Conservation (phyloP, 2,888 invertebrate genomes). For the Digitonthophagus gazella region DNA sequence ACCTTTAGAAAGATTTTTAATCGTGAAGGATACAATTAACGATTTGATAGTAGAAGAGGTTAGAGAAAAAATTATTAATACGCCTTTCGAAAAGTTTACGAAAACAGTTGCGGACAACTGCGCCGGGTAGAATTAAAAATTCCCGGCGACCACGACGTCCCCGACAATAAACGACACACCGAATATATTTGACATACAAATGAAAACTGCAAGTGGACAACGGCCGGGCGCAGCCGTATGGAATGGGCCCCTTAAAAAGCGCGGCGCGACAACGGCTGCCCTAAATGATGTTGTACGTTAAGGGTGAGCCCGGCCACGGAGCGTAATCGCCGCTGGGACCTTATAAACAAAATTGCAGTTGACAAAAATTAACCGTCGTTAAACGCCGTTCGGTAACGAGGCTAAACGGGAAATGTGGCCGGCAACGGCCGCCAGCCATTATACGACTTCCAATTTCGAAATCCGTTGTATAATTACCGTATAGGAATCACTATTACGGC, state of each 20-base stretch:
- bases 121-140: constrained; percentile 8
- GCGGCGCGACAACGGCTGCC: constrained; percentile 29
- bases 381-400: constrained; percentile 47
- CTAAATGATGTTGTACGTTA: constrained; percentile 30
- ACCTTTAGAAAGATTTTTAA: neutral
- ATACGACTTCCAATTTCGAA: constrained; percentile 49
- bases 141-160: neutral
- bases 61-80: neutral
- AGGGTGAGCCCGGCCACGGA: constrained; percentile 7
- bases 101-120: constrained; percentile 9
- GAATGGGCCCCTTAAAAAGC: constrained; percentile 22
- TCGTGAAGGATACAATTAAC: neutral
- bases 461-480: constrained; percentile 44
- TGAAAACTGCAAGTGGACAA: constrained; percentile 25
- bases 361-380: constrained; percentile 50
- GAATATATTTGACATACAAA: constrained; percentile 20
- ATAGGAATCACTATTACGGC: constrained; percentile 35
- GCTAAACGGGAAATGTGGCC: constrained; percentile 47
- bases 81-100: neutral
- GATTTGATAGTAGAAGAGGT: too few species aligned
- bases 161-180: constrained; percentile 11
- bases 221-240: constrained; percentile 22
- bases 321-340: constrained; percentile 33
- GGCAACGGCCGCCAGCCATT: constrained; percentile 42
- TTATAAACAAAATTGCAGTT: constrained; percentile 50